Base-by-base conservation (phyloP, 1,140 invertebrate genomes). In the Myzus persicae region DNA sequence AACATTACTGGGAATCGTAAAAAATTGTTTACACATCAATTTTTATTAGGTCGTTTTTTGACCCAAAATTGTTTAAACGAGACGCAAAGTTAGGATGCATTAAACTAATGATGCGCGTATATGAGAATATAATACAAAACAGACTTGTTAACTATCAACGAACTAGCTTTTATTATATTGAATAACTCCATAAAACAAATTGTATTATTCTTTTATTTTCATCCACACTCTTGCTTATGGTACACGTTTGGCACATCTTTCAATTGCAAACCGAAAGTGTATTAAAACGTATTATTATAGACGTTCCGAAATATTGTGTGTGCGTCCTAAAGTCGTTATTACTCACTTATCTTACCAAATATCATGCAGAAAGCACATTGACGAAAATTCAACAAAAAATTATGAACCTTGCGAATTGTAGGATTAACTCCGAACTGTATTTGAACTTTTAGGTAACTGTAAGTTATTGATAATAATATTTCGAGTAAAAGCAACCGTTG, bases 121-220 rank as follows among this genome's bases (percentile, higher is more conserved):
- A 87, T n/a, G 36, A 36, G 38, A 87, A 87, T 87, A 87, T n/a
- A 87, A 48, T 42, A 87, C n/a, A 46, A 87, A 36, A 87, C 44
- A 87, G 44, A 87, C n/a, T 1, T 31, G 20, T 31, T n/a, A 22
- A 31, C 40, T n/a, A 31, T 85, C 84, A 4, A 84, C 38, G 38
- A 42, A 84, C 82, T 40, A 40, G 40, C 9, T 40, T 42, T 40
- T 84, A 44, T 24, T 31, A 11, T 85, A 44, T 85, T n/a, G 84
- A 85, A 85, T 44, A 44, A 31, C 42, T 44, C 24, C 3, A 31
- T 14, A n/a, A 85, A 85, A 85, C 24, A 85, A 85, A 85, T 31
- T 85, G 42, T n/a, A n/a, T 85, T 85, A 44, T 44, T 44, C 26
- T 42, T 7, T 85, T 40, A 44, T 44, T 4, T 31, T 31, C 42